phyloP scores from a whole-genome alignment of 2,113 vertebrate species.

The Anas platyrhynchos region DNA sequence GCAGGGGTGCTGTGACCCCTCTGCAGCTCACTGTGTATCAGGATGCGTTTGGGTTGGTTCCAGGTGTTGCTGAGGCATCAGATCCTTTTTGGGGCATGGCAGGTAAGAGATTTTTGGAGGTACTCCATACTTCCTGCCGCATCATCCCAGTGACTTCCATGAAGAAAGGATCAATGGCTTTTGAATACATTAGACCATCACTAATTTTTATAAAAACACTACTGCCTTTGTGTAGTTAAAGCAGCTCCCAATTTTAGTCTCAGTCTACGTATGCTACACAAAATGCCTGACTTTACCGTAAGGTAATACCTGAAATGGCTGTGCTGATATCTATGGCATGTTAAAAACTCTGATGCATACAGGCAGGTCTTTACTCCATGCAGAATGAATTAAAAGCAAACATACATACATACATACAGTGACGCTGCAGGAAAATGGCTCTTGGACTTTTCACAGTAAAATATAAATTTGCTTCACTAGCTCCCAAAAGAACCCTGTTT shows the following conservation, averaged over 20 bases:
- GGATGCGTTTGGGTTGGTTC: background rate
- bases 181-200: background rate
- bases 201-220: background rate
- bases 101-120: background rate
- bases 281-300: background rate
- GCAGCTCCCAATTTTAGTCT: background rate
- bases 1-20: background rate
- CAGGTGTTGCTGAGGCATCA: background rate
- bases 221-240: background rate
- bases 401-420: background rate
- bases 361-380: background rate
- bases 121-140: background rate
- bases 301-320: background rate
- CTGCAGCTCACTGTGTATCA: background rate
- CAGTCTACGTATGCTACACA: background rate
- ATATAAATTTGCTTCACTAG: constrained; percentile 1
- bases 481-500: background rate
- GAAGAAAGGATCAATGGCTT: background rate
- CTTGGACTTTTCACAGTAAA: background rate
- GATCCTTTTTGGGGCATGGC: background rate
- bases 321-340: background rate
- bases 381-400: background rate
- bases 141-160: background rate
- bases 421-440: constrained; percentile 19
- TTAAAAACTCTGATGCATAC: background rate